phyloP scores from a whole-genome alignment of 1,140 invertebrate genomes.

The Apis cerana region DNA sequence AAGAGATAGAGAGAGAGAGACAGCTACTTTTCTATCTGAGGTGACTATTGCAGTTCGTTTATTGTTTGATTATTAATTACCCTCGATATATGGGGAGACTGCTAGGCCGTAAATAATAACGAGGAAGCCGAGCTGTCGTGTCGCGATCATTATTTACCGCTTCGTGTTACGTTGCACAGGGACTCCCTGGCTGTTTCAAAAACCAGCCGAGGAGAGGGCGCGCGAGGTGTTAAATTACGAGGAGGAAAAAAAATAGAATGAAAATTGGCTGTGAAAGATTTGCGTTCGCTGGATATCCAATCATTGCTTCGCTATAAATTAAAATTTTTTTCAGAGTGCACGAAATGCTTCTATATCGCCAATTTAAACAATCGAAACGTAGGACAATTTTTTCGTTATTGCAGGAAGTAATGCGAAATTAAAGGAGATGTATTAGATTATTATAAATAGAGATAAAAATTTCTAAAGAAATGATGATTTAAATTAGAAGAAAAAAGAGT shows the following conservation, averaged over 20 bases:
- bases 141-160: constrained; percentile 60
- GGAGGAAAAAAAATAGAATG: constrained; percentile 7
- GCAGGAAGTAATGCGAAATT: no score
- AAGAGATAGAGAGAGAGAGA: not conserved
- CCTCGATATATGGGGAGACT: constrained; percentile 46
- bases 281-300: not conserved
- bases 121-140: constrained; percentile 25
- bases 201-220: not conserved
- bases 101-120: constrained; percentile 49
- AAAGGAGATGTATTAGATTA: no score
- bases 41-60: constrained; percentile 50
- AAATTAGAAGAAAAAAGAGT: no score
- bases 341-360: not conserved
- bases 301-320: constrained; percentile 6
- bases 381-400: not conserved
- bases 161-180: constrained; percentile 48
- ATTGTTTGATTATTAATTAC: constrained; percentile 63
- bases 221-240: constrained; percentile 45
- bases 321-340: not conserved
- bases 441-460: no score
- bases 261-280: constrained; percentile 32
- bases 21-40: not conserved
- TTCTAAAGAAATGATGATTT: no score
- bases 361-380: not conserved
- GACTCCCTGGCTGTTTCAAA: constrained; percentile 38